Percentiles rank a stretch among this genome's conserved stretches.
These are phyloP conservation scores for Trissolcus japonicus DNA, from an alignment of 2,888 invertebrate genomes.

Conservation along the genomic window DNA sequence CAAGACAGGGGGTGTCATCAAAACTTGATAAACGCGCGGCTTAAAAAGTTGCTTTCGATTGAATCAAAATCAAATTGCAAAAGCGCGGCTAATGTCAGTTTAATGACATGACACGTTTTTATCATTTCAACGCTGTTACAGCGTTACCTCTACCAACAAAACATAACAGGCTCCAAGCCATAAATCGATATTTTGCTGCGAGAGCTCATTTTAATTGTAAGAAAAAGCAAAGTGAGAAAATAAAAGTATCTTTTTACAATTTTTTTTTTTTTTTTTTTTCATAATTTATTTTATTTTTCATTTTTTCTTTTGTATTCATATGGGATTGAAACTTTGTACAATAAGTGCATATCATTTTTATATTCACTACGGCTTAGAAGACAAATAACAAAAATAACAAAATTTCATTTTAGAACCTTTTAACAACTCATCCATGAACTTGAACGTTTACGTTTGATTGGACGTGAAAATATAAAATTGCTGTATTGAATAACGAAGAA, in stretches of 20 bases:
- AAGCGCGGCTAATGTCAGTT: slow-evolving; percentile 30
- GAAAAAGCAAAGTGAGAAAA: slow-evolving; percentile 7
- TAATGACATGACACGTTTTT: slow-evolving; percentile 35
- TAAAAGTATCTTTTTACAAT: background rate
- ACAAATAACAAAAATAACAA: background rate
- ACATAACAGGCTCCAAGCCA: slow-evolving; percentile 21
- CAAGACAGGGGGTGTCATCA: slow-evolving; percentile 7
- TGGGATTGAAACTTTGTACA: background rate
- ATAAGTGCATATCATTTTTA: background rate
- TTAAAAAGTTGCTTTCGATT: slow-evolving; percentile 12
- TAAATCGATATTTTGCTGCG: slow-evolving; percentile 23
- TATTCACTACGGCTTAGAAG: background rate
- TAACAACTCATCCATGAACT: too few relatives aligned
- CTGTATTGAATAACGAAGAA: background rate
- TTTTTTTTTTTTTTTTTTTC: background rate
- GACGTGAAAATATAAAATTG: too few relatives aligned
- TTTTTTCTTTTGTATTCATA: background rate
- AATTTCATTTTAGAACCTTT: too few relatives aligned
- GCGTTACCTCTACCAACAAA: slow-evolving; percentile 29
- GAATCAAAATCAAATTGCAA: slow-evolving; percentile 32
- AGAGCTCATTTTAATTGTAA: slow-evolving; percentile 38
- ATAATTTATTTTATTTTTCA: too few relatives aligned
- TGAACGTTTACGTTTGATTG: too few relatives aligned
- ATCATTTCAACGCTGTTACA: slow-evolving; percentile 36
- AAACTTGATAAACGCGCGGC: slow-evolving; percentile 7